These are phyloP conservation scores for Thaleichthys pacificus DNA, from an alignment of 2,797 vertebrate species.

Conservation along the genomic window DNA sequence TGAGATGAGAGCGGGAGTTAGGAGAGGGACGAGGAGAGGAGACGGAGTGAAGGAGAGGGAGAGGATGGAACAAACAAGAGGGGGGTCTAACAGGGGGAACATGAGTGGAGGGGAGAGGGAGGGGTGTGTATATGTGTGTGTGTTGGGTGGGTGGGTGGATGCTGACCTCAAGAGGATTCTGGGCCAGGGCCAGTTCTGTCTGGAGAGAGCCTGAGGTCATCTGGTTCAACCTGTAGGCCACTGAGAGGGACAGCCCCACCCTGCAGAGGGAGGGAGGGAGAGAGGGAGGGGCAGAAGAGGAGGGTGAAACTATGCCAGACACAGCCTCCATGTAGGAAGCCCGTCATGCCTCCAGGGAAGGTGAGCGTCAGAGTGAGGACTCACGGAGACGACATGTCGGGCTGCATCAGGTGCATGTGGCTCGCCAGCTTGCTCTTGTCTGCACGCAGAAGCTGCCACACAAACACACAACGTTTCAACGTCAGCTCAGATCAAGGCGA, in stretches of 20 bases:
- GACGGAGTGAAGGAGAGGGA: not conserved
- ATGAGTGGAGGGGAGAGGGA: not conserved
- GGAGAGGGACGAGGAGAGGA: not conserved
- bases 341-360: not conserved
- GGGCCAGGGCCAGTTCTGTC: conserved; percentile 84
- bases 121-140: not conserved
- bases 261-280: conserved; percentile 19
- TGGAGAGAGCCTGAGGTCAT: conserved; percentile 76
- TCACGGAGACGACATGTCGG: conserved; percentile 81
- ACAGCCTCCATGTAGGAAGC: not conserved
- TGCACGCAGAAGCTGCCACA: conserved; percentile 76
- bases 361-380: conserved; percentile 36
- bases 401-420: conserved; percentile 82
- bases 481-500: not conserved
- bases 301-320: not conserved
- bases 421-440: conserved; percentile 84
- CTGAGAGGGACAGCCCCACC: conserved; percentile 67
- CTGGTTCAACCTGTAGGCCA: conserved; percentile 73
- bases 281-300: not conserved
- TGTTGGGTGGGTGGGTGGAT: not conserved
- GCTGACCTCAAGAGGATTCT: conserved; percentile 81
- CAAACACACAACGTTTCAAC: conserved; percentile 23
- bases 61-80: not conserved
- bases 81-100: not conserved
- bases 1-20: not conserved